phyloP scores from a whole-genome alignment of 2,888 invertebrate species.

The Tinea pellionella region DNA sequence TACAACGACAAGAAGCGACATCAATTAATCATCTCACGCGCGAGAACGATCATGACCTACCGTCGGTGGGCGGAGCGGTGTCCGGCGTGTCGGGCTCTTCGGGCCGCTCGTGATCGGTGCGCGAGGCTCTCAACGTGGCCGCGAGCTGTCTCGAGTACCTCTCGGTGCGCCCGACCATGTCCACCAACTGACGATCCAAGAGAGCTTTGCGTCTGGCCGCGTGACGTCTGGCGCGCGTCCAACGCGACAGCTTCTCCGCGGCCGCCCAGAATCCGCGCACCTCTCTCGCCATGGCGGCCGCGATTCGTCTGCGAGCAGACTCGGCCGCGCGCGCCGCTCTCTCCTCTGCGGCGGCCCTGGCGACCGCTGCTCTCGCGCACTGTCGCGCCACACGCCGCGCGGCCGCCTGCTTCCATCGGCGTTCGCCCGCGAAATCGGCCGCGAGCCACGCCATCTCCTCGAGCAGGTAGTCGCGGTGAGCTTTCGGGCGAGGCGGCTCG shows the following conservation, averaged over 20 bases:
- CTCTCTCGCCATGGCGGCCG: slow-evolving; percentile 92
- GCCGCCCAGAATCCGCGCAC: slow-evolving; percentile 95
- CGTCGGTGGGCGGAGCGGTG: slow-evolving; percentile 36
- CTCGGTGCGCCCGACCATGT: slow-evolving; percentile 98
- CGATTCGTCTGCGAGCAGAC: slow-evolving; percentile 84
- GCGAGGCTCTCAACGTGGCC: slow-evolving; percentile 30
- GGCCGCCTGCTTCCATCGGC: slow-evolving; percentile 97
- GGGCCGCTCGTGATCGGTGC: slow-evolving; percentile 1
- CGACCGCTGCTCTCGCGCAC: slow-evolving; percentile 72
- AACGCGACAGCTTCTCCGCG: slow-evolving; percentile 96
- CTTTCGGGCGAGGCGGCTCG: slow-evolving; percentile 89
- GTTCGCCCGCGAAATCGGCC: slow-evolving; percentile 96
- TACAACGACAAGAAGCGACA: slow-evolving; percentile 25
- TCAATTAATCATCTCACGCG: not conserved
- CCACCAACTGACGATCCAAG: slow-evolving; percentile 95
- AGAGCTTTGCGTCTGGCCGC: slow-evolving; percentile 96
- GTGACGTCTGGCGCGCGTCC: slow-evolving; percentile 90
- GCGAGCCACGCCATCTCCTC: slow-evolving; percentile 99
- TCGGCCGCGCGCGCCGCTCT: slow-evolving; percentile 94
- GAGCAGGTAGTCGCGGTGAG: slow-evolving; percentile 98
- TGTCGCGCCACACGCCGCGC: slow-evolving; percentile 78
- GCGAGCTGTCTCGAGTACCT: slow-evolving; percentile 93
- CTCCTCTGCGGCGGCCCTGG: slow-evolving; percentile 89
- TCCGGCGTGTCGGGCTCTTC: slow-evolving; percentile 22
- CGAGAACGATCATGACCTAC: not conserved